These are phyloP conservation scores for Blastobasis lacticolella DNA, from an alignment of 2,888 invertebrate species.

Conservation along the genomic window DNA sequence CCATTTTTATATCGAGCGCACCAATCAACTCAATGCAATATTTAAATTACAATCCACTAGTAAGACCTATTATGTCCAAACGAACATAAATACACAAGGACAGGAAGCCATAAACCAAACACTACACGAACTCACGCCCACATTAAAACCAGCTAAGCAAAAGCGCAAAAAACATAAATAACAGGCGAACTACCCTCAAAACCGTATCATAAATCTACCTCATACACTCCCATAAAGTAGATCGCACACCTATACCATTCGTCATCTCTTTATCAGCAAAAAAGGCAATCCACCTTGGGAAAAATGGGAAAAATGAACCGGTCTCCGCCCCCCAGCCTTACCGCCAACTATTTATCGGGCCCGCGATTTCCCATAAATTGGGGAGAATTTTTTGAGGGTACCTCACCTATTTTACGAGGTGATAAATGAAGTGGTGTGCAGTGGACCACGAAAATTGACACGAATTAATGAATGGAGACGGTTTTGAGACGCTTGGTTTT, in stretches of 20 bases:
- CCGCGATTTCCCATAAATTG: slow-evolving; percentile 13
- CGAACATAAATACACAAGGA: background rate
- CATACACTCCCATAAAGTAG: slow-evolving; percentile 26
- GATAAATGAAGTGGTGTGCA: background rate
- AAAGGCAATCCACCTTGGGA: slow-evolving; percentile 28
- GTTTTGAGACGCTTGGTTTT: too few relatives aligned
- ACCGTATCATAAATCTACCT: slow-evolving; percentile 28
- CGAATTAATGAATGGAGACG: too few relatives aligned
- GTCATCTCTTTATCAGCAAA: slow-evolving; percentile 44
- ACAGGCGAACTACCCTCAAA: slow-evolving; percentile 9
- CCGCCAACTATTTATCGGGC: slow-evolving; percentile 65
- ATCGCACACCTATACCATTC: slow-evolving; percentile 36
- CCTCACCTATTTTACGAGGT: slow-evolving; percentile 7
- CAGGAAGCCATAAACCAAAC: slow-evolving; percentile 7
- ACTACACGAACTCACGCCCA: too few relatives aligned
- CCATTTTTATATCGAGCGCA: too few relatives aligned
- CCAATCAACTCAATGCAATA: too few relatives aligned
- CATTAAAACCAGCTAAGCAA: too few relatives aligned
- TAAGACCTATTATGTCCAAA: too few relatives aligned
- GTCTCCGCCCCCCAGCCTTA: slow-evolving; percentile 39
- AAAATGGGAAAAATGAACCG: slow-evolving; percentile 36
- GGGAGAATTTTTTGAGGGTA: slow-evolving; percentile 9
- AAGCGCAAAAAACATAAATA: too few relatives aligned
- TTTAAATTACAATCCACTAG: too few relatives aligned
- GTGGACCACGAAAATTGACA: too few relatives aligned